A percentile compares a stretch with the other conserved stretches of the same genome.
These are phyloP conservation scores for Meandrina meandrites DNA, from an alignment of 92 coral and sea anemone genomes.

Conservation along the genomic window DNA sequence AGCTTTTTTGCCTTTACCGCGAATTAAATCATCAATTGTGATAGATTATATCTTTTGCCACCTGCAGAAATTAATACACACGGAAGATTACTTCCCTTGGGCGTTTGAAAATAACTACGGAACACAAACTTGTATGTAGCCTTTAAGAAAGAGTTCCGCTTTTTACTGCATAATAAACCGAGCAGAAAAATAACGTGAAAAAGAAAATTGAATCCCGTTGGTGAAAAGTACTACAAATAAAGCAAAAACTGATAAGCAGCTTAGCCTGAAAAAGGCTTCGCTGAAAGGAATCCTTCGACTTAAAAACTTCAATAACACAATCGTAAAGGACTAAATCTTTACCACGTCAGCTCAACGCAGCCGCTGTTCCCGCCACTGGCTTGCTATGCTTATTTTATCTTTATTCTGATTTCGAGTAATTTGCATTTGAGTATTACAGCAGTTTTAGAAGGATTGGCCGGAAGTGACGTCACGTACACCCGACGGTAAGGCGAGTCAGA, in stretches of 20 bases:
- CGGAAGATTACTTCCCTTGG: background rate
- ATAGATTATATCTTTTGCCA: background rate
- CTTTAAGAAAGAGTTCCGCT: background rate
- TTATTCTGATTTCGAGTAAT: background rate
- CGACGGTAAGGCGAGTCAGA: background rate
- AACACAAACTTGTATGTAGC: background rate
- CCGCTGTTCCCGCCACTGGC: background rate
- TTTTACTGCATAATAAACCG: background rate
- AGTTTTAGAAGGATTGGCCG: background rate
- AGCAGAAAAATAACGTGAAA: background rate
- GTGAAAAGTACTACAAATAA: background rate
- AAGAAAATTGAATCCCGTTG: background rate
- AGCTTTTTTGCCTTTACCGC: background rate
- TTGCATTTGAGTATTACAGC: background rate
- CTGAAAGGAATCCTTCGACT: background rate
- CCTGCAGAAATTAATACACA: background rate
- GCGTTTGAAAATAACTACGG: background rate
- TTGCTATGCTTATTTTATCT: background rate
- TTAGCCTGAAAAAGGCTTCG: background rate
- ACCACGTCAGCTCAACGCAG: background rate
- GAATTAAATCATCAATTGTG: background rate
- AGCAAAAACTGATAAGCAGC: background rate
- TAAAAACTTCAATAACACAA: background rate
- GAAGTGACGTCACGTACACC: background rate
- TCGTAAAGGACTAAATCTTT: background rate